Conservation (phyloP, 2,113 vertebrate genomes). For the Tetrax tetrax region DNA sequence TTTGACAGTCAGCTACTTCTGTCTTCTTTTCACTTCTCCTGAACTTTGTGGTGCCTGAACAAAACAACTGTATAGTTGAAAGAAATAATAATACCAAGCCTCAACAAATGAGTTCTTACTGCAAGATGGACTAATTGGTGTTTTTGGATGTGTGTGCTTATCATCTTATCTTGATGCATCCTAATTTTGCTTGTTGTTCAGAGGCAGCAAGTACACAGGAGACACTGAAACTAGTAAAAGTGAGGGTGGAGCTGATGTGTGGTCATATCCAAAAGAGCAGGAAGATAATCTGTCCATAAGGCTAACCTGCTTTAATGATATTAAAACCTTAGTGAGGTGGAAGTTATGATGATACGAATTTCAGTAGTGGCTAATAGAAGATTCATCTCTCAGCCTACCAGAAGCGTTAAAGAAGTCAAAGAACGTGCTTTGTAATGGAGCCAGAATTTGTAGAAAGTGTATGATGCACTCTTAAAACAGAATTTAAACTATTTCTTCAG, state of each 20-base stretch:
- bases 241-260: background rate
- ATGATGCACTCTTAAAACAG: background rate
- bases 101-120: background rate
- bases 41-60: background rate
- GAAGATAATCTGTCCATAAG: background rate
- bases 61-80: background rate
- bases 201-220: background rate
- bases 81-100: background rate
- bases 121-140: background rate
- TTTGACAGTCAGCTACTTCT: background rate
- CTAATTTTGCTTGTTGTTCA: background rate
- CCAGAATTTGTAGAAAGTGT: background rate
- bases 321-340: background rate
- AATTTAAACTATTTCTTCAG: background rate
- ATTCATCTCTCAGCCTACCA: background rate
- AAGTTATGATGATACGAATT: background rate
- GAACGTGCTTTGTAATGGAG: background rate
- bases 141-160: background rate
- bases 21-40: background rate
- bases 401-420: background rate
- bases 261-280: background rate
- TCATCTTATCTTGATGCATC: background rate
- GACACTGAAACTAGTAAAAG: conserved; percentile 34
- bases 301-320: background rate
- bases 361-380: background rate